phyloP scores from a whole-genome alignment of 2,113 vertebrate genomes.

The Pluvianellus socialis region DNA sequence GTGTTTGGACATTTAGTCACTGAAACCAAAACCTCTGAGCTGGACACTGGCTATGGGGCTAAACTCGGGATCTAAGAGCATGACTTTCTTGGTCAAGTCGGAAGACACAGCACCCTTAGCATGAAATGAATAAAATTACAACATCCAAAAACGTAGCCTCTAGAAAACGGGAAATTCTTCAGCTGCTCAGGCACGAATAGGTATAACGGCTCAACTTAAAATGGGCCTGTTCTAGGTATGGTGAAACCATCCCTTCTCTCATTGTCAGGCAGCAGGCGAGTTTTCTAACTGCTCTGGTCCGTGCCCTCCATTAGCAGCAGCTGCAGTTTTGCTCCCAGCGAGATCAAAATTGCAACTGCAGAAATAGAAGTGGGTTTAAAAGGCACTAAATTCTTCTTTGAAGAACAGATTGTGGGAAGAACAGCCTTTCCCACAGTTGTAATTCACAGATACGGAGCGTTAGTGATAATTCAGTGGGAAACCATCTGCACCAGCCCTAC shows the following conservation, averaged over 20 bases:
- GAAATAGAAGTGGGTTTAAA: not conserved
- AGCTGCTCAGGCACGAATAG: not conserved
- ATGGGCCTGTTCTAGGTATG: not conserved
- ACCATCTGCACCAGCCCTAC: not conserved
- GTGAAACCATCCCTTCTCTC: not conserved
- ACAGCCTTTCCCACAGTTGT: not conserved
- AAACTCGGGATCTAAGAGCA: not conserved
- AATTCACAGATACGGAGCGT: not conserved
- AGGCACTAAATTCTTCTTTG: not conserved
- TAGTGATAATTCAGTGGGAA: not conserved
- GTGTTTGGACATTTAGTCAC: not conserved
- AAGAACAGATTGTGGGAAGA: not conserved
- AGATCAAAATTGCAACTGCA: not conserved
- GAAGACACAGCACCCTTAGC: not conserved
- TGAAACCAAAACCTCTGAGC: not conserved
- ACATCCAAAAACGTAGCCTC: rapidly evolving
- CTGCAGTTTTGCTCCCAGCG: not conserved
- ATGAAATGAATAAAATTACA: not conserved
- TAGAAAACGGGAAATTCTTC: not conserved
- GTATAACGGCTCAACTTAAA: not conserved
- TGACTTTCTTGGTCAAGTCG: not conserved
- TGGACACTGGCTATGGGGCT: not conserved
- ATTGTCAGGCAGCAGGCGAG: not conserved
- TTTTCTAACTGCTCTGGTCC: not conserved
- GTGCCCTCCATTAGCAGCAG: not conserved